Conservation (phyloP, 1,140 invertebrate genomes). For the Leguminivora glycinivorella region DNA sequence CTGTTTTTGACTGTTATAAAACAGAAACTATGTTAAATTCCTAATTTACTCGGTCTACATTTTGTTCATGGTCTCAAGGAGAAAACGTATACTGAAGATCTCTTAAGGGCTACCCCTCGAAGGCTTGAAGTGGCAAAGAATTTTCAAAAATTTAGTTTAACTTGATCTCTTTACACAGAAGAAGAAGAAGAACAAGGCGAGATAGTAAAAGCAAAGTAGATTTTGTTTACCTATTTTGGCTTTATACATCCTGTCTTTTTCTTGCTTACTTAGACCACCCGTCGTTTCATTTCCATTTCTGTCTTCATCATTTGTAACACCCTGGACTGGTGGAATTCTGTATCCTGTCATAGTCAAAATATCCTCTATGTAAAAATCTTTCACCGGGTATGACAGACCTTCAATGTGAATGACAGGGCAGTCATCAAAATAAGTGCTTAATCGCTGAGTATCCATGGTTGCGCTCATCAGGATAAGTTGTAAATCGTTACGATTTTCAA, state of each 20-base stretch:
- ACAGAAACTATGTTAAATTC: too few relatives aligned
- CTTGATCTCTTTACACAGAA: too few relatives aligned
- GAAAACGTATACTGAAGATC: too few relatives aligned
- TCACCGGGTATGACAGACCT: conserved; percentile 92
- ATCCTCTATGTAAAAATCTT: conserved; percentile 92
- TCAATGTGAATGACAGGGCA: conserved; percentile 92
- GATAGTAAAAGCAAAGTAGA: neutral
- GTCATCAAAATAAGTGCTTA: conserved; percentile 86
- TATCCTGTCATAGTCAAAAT: conserved; percentile 84
- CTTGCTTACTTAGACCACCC: conserved; percentile 37
- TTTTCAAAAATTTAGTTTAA: too few relatives aligned
- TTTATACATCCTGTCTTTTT: conserved; percentile 55
- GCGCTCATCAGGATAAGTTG: conserved; percentile 96
- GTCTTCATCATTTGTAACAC: conserved; percentile 29
- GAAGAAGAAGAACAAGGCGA: too few relatives aligned
- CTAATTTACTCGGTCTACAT: too few relatives aligned
- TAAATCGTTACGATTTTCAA: conserved; percentile 82
- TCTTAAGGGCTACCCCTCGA: too few relatives aligned
- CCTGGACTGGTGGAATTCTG: too few relatives aligned
- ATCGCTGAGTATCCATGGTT: conserved; percentile 88
- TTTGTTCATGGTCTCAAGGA: too few relatives aligned
- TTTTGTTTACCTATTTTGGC: conserved; percentile 54
- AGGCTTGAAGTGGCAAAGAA: too few relatives aligned
- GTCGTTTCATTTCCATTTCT: conserved; percentile 29
- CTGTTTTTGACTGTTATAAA: too few relatives aligned